Evolutionary conservation across 2,888 invertebrate genomes (phyloP).

Genomic region (Lumbricus terrestris): DNA sequence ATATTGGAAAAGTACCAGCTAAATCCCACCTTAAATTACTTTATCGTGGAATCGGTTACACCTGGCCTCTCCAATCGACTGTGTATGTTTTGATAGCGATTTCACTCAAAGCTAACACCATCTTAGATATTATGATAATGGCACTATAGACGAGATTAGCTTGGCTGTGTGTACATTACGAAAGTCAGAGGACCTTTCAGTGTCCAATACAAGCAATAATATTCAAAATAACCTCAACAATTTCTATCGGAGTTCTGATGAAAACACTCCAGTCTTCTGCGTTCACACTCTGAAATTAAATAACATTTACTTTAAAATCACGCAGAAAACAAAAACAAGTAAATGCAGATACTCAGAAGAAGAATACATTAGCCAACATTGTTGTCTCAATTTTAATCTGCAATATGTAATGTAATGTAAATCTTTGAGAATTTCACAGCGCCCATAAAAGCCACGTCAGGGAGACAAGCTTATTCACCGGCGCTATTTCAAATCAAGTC

Average conservation of each 20-base stretch:
- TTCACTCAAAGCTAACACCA: no score
- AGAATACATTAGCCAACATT: background rate
- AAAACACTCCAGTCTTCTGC: background rate
- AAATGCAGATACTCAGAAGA: background rate
- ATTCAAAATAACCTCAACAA: background rate
- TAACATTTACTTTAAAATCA: background rate
- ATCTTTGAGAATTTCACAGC: no score
- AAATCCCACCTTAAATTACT: background rate
- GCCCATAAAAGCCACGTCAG: no score
- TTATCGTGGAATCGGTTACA: background rate
- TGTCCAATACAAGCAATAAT: background rate
- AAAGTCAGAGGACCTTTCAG: background rate
- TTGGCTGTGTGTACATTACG: background rate
- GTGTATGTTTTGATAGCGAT: no score
- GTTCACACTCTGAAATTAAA: background rate
- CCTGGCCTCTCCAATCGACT: no score
- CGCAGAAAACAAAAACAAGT: background rate
- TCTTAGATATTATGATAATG: no score
- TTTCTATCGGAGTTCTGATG: background rate
- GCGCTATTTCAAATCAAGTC: no score
- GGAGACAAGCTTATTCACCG: no score
- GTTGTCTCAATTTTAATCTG: background rate
- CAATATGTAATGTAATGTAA: no score
- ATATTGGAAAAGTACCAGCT: no score
- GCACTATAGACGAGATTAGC: no score